Conservation (phyloP, 2,113 vertebrate genomes). For the Caracal caracal region DNA sequence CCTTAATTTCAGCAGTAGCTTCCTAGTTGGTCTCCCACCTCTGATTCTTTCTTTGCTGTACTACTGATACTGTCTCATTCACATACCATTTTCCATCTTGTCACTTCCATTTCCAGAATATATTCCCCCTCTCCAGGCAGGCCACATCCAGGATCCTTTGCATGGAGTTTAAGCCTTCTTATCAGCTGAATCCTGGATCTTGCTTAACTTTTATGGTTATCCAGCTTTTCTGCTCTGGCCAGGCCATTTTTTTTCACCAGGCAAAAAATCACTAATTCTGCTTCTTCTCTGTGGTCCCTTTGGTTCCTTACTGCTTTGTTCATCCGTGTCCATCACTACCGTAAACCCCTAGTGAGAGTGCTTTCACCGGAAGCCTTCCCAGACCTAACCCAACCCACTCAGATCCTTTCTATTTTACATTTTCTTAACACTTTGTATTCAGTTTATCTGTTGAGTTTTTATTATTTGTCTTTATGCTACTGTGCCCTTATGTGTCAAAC, state of each 20-base stretch:
- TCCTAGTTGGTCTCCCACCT: not conserved
- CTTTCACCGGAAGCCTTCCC: not conserved
- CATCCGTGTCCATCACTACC: not conserved
- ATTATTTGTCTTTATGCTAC: not conserved
- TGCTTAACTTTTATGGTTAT: not conserved
- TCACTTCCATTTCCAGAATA: not conserved
- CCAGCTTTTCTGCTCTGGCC: not conserved
- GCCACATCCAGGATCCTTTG: not conserved
- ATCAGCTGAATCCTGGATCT: not conserved
- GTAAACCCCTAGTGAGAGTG: not conserved
- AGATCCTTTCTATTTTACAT: constrained; percentile 22
- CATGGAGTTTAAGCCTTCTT: constrained; percentile 3
- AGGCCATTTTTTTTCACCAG: not conserved
- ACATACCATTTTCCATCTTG: not conserved
- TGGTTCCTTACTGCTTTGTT: not conserved
- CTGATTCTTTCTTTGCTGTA: constrained; percentile 16
- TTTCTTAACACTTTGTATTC: not conserved
- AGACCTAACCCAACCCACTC: not conserved
- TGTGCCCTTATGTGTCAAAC: not conserved
- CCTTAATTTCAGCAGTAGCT: not conserved
- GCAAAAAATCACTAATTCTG: not conserved
- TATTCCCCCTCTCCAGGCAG: not conserved
- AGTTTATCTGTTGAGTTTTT: constrained; percentile 34
- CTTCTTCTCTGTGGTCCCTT: not conserved
- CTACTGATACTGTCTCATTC: not conserved